phyloP scores from a whole-genome alignment of 1,140 invertebrate genomes.

The Saxidomus purpurata region DNA sequence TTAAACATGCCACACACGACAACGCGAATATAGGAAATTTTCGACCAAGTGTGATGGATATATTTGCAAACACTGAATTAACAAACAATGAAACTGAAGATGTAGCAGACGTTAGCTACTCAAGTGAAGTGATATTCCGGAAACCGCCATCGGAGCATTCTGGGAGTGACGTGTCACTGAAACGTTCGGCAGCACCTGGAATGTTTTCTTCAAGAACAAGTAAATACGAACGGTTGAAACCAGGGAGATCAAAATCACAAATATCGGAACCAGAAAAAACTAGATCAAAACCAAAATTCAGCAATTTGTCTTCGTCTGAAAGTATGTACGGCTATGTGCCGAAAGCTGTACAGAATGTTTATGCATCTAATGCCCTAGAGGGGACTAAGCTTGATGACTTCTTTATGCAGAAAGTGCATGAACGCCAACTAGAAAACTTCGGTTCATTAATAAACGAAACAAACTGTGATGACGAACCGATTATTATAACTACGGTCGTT shows the following conservation, averaged over 20 bases:
- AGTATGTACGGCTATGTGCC: slow-evolving; percentile 77
- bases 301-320: slow-evolving; percentile 23
- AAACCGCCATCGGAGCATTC: neutral
- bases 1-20: too few relatives aligned
- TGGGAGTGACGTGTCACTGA: neutral
- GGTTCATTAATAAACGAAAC: neutral
- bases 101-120: slow-evolving; percentile 26
- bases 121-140: slow-evolving; percentile 50
- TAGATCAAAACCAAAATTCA: slow-evolving; percentile 1
- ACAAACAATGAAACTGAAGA: neutral
- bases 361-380: slow-evolving; percentile 70
- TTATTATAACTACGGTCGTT: slow-evolving; percentile 34
- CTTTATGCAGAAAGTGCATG: slow-evolving; percentile 38
- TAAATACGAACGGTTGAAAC: slow-evolving; percentile 44
- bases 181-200: neutral
- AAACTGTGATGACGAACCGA: neutral
- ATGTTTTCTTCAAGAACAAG: slow-evolving; percentile 24
- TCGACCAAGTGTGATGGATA: neutral
- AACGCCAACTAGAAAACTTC: slow-evolving; percentile 17
- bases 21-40: neutral
- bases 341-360: slow-evolving; percentile 70
- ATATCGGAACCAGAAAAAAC: neutral
- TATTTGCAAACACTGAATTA: neutral
- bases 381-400: slow-evolving; percentile 73
- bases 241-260: neutral